These are phyloP conservation scores for Platycnemis pennipes DNA, from an alignment of 2,888 invertebrate species.

Conservation along the genomic window DNA sequence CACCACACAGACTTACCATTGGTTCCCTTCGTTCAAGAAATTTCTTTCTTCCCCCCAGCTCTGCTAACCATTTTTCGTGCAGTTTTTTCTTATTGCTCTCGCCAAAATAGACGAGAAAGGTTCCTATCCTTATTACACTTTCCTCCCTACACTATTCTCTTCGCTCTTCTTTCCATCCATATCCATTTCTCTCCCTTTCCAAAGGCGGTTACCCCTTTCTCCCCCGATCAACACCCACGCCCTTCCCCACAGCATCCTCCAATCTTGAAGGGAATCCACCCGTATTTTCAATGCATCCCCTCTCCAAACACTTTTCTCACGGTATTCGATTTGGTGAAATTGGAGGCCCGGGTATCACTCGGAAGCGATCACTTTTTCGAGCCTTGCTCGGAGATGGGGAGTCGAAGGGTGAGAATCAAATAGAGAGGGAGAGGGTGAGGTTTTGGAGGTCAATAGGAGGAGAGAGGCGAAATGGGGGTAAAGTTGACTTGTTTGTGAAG, in stretches of 20 bases:
- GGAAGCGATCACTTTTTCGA: conserved; percentile 27
- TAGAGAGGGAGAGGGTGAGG: neutral
- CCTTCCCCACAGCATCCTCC: neutral
- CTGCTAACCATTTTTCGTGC: neutral
- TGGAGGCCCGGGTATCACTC: conserved; percentile 39
- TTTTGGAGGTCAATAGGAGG: neutral
- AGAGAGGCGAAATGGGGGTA: neutral
- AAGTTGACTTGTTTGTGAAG: neutral
- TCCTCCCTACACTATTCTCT: conserved; percentile 21
- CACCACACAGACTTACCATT: too few relatives aligned
- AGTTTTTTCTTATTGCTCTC: too few relatives aligned
- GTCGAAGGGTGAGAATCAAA: too few relatives aligned
- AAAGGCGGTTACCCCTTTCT: neutral
- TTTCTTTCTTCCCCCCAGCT: too few relatives aligned
- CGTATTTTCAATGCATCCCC: conserved; percentile 16
- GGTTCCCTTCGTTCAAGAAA: too few relatives aligned
- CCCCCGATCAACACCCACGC: neutral
- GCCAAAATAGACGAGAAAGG: neutral
- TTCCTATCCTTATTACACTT: too few relatives aligned
- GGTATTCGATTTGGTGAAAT: conserved; percentile 47
- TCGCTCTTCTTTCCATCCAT: neutral
- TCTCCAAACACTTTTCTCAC: conserved; percentile 25
- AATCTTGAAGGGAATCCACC: neutral
- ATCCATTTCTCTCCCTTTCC: neutral
- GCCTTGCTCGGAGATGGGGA: neutral